Evolutionary conservation across 92 coral and sea anemone genomes (phyloP).

Genomic region (Epizoanthus rinbou): DNA sequence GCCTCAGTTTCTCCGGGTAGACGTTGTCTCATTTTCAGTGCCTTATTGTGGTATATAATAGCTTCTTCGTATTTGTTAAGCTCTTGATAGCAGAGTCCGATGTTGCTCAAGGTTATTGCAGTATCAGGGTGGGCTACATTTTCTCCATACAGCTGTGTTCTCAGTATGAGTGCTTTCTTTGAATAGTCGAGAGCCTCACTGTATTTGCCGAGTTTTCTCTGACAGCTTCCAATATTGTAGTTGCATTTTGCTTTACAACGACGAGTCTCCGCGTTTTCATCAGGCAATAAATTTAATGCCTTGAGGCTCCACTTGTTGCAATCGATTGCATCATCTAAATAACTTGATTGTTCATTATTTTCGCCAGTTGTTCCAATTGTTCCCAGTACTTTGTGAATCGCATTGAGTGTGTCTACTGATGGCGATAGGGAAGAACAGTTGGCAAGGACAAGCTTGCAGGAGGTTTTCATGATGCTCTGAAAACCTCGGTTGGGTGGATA

Average conservation of each 20-base stretch:
- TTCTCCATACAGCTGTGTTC: background rate
- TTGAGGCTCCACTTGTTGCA: constrained; percentile 11
- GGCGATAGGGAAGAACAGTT: background rate
- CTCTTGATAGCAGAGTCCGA: constrained; percentile 3
- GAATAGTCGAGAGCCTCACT: background rate
- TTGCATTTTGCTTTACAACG: background rate
- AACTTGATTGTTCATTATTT: background rate
- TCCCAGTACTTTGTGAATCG: background rate
- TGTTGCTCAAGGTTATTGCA: constrained; percentile 8
- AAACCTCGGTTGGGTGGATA: constrained; percentile 46
- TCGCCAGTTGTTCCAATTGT: background rate
- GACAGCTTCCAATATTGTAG: constrained; percentile 9
- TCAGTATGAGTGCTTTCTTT: background rate
- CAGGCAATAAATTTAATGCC: background rate
- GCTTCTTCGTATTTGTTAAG: background rate
- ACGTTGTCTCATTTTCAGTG: background rate
- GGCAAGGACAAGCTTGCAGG: background rate
- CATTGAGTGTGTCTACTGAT: background rate
- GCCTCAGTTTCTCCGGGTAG: background rate
- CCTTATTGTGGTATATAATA: background rate
- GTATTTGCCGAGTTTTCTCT: background rate
- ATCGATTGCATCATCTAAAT: background rate
- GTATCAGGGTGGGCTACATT: background rate
- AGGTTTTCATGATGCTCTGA: constrained; percentile 17
- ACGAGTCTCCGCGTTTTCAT: background rate